Percentiles rank a stretch among this genome's conserved stretches.
phyloP scores from a whole-genome alignment of 2,113 vertebrate species.

The Naja naja region DNA sequence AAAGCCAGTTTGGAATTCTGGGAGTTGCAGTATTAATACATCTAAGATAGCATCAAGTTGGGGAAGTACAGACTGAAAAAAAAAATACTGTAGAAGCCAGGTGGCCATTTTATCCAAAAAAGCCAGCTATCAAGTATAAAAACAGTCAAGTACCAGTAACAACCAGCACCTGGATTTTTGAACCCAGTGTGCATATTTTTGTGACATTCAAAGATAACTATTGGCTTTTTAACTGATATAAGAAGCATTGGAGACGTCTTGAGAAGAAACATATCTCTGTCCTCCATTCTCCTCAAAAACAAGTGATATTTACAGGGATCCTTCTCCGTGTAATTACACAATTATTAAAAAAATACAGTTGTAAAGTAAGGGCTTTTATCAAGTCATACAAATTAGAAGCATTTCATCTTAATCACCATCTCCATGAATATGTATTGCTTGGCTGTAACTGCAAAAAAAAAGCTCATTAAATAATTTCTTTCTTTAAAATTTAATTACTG shows the following conservation, averaged over 20 bases:
- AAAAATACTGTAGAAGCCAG: not conserved
- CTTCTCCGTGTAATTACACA: conserved; percentile 73
- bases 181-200: conserved; percentile 14
- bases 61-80: not conserved
- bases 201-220: conserved; percentile 41
- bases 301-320: conserved; percentile 71
- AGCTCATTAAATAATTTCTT: conserved; percentile 75
- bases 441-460: conserved; percentile 60
- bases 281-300: conserved; percentile 63
- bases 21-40: not conserved
- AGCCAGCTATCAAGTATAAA: not conserved
- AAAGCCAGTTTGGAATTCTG: not conserved
- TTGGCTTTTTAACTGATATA: conserved; percentile 68
- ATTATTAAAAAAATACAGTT: conserved; percentile 74
- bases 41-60: not conserved
- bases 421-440: conserved; percentile 70
- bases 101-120: not conserved
- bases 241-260: conserved; percentile 60
- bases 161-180: not conserved
- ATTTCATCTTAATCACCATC: conserved; percentile 73
- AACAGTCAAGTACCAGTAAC: not conserved
- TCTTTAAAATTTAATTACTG: conserved; percentile 77
- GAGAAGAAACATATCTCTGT: conserved; percentile 55
- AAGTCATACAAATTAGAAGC: conserved; percentile 75
- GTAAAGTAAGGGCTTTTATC: conserved; percentile 72